These are phyloP conservation scores for Tricholaema leucomelas DNA, from an alignment of 2,113 vertebrate genomes.

Conservation along the genomic window DNA sequence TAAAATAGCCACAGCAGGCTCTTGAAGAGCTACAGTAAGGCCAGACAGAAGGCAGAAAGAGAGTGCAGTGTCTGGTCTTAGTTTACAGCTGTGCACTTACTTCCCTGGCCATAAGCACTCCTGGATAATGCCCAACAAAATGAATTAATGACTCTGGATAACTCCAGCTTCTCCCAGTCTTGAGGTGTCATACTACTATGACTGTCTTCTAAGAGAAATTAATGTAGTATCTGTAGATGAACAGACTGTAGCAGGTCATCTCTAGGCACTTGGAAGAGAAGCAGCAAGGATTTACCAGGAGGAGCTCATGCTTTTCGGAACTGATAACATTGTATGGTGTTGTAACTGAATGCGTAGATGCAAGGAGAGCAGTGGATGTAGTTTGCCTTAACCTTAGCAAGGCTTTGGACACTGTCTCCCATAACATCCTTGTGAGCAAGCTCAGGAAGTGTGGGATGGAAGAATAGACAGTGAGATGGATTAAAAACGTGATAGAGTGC, in stretches of 20 bases:
- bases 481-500: too few species aligned
- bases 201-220: conserved; percentile 35
- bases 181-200: background rate
- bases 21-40: background rate
- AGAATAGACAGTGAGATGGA: too few species aligned
- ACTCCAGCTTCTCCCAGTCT: background rate
- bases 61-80: background rate
- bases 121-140: conserved; percentile 17
- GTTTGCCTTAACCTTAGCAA: too few species aligned
- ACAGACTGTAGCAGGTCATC: background rate
- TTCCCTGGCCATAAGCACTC: background rate
- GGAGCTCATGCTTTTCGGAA: too few species aligned
- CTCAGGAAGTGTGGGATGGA: too few species aligned
- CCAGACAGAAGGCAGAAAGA: background rate
- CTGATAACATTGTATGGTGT: too few species aligned
- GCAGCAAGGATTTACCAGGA: too few species aligned
- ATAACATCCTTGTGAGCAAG: too few species aligned
- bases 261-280: too few species aligned
- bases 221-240: conserved; percentile 48
- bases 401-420: too few species aligned
- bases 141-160: conserved; percentile 25
- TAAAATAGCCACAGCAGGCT: background rate
- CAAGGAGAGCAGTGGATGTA: too few species aligned
- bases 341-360: too few species aligned
- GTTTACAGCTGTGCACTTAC: background rate